Base-by-base conservation (phyloP, 2,113 vertebrate genomes). In the Seriola dumerili region DNA sequence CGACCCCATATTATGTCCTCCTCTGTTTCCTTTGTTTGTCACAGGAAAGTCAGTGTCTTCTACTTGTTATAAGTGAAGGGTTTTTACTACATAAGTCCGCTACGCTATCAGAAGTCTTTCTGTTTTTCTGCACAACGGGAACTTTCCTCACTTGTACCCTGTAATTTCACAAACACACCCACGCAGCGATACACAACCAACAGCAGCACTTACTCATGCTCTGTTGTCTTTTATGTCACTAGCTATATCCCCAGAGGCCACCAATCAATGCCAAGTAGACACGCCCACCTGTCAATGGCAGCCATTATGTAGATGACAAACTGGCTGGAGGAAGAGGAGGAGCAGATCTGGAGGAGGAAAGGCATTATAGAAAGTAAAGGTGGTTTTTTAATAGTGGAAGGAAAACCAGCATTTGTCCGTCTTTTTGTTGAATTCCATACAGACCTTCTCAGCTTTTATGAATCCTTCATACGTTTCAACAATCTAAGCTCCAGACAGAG, bases 261-360 rank as follows among this genome's bases (percentile, higher is more conserved):
- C 87, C 67, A 87, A 90, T 90, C 87, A 85, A 85, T 89, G 76
- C 76, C 72, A 85, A 78, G 83, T 50, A 65, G 86, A 81, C 83
- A 85, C 76, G 71, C 88, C 86, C 72, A 79, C 81, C 71, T 88
- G 82, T 92, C 90, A 86, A 70, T 87, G 40, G 74, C 16, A 55
- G 44, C 52, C 29, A 59, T 84, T 78, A 83, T 78, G 69, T 55
- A 42, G 55, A 78, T 85, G 70, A 77, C 67, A 78, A 65, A 76
- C 63, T 40, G 75, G 59, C 25, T 29, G 36, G 64, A 62, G 71
- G 54, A 63, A 29, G 52, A 32, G 32, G 66, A 76, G 58, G 57
- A 58, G 61, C 62, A 32, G 40, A 69, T 58, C 3, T 48, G 44
- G 29, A 44, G 17, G 34, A 75, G 46, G 32, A 71, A 69, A 38